Evolutionary conservation across 30 jellyfish, hydroid and myxozoan genomes (phyloP), one percentile per base, ranked within the genome.

Genomic region (Aurelia sp.): DNA sequence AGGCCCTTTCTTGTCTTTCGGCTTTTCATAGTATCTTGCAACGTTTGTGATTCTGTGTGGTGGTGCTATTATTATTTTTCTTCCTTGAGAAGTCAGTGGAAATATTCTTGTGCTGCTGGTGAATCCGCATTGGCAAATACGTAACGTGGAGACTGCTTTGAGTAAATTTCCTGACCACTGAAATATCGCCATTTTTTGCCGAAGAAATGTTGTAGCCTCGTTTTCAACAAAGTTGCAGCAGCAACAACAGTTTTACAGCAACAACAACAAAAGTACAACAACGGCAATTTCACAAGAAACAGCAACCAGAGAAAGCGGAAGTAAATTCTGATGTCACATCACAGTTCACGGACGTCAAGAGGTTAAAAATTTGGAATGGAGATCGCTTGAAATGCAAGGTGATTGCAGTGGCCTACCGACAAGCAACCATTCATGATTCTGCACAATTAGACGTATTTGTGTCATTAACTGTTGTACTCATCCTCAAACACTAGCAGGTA

Each of bases 1-100:
- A 53, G 96, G 96, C 74, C 94, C 98, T 53, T 68, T 85, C 83
- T 91, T 91, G 33, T 91, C 98, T 69, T 91, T 91, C 81, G 94
- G 94, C 73, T 91, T 91, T 52, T 87, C 98, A 66, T 91, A 91
- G 63, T 91, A 91, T 24, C 87, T 69, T 13, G 91, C 91, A 68
- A 81, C 91, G 38, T 68, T 81, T 41, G 55, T 17, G 15, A 64
- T 47, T 71, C 90, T 41, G 33, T 31, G 15, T n/a, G 90, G 90
- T 21, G 67, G 19, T 4, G 85, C 44, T 17, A 68, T 20, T 71
- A 11, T 44, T 11, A 20, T 30, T 5, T 31, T 24, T 24, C 59
- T 80, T 8, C 90, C 90, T 40, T 80, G 57, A 5, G 62, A 59
- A 0, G 81, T 80, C 5, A 80, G 74, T 41, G 90, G 74, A 40